Evolutionary conservation across 2,888 invertebrate genomes (phyloP).

Genomic region (Sarcophaga rosellei): DNA sequence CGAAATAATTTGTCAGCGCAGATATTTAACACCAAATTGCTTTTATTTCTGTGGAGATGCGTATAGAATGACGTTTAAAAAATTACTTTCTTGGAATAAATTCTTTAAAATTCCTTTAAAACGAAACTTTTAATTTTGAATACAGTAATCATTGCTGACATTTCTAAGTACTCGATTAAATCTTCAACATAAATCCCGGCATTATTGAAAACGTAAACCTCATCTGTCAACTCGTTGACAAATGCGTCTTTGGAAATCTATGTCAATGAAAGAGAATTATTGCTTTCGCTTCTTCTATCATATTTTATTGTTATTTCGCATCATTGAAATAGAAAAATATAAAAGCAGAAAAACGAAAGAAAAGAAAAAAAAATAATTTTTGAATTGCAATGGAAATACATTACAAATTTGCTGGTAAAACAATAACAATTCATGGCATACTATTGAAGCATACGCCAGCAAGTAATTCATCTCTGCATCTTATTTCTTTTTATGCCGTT

Average conservation of each 20-base stretch:
- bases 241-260: not conserved
- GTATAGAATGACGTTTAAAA: too few relatives aligned
- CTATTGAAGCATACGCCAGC: not conserved
- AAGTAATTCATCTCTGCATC: conserved; percentile 9
- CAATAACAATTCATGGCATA: conserved; percentile 1
- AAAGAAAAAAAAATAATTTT: not conserved
- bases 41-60: too few relatives aligned
- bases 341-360: not conserved
- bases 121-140: too few relatives aligned
- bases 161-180: too few relatives aligned
- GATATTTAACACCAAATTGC: too few relatives aligned
- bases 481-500: conserved; percentile 8
- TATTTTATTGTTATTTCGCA: not conserved
- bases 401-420: conserved; percentile 28
- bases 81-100: too few relatives aligned
- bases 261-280: conserved; percentile 7
- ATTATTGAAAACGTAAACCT: not conserved
- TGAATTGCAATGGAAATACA: too few relatives aligned
- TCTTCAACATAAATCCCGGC: too few relatives aligned
- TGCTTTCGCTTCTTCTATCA: not conserved
- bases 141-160: too few relatives aligned
- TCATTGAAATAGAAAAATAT: not conserved
- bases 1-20: too few relatives aligned
- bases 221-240: not conserved
- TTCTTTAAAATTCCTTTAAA: too few relatives aligned